These are phyloP conservation scores for Yponomeuta malinellus DNA, from an alignment of 2,888 invertebrate genomes.

Conservation along the genomic window DNA sequence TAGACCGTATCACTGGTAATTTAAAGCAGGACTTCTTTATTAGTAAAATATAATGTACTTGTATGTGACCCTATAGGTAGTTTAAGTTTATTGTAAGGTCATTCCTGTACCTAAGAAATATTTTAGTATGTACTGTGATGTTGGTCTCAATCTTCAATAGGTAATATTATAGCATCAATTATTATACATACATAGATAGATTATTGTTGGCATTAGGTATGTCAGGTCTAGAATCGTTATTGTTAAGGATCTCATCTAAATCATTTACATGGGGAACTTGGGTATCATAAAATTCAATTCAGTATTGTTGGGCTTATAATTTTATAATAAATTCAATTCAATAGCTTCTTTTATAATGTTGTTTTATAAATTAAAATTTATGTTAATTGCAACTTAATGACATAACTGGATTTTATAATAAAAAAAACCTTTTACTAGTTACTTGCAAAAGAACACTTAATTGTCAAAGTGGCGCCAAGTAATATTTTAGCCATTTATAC, in stretches of 20 bases:
- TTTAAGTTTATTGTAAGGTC: slow-evolving; percentile 59
- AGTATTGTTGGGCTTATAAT: neutral
- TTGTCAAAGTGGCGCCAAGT: neutral
- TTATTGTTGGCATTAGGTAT: slow-evolving; percentile 28
- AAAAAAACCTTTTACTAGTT: neutral
- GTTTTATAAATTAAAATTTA: neutral
- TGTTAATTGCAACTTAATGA: too few relatives aligned
- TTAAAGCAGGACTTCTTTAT: neutral
- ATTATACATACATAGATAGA: slow-evolving; percentile 50
- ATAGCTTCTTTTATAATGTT: neutral
- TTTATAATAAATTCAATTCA: neutral
- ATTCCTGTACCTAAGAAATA: slow-evolving; percentile 74
- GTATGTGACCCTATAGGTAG: slow-evolving; percentile 31
- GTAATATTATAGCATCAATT: slow-evolving; percentile 68
- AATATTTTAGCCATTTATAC: neutral
- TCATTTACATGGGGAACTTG: slow-evolving; percentile 59
- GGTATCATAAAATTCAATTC: slow-evolving; percentile 55
- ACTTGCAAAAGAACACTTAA: neutral
- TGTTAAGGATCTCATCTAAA: slow-evolving; percentile 73
- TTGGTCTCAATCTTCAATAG: slow-evolving; percentile 73
- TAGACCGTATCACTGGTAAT: neutral
- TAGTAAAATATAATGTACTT: neutral
- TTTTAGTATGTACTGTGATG: slow-evolving; percentile 72
- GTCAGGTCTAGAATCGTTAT: slow-evolving; percentile 49
- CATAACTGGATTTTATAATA: neutral